Conservation (phyloP, 1,140 invertebrate species). For the Hetaerina americana region DNA sequence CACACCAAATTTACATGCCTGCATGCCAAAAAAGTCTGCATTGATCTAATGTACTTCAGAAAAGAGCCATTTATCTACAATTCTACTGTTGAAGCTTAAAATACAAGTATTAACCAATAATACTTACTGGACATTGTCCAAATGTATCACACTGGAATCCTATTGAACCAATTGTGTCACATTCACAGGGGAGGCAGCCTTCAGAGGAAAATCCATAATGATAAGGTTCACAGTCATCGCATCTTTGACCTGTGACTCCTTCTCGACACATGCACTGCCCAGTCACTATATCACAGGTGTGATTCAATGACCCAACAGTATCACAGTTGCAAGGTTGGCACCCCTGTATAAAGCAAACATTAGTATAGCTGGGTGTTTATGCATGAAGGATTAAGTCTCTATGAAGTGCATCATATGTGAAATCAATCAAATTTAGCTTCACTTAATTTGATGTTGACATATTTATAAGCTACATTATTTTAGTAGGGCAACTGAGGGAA, state of each 20-base stretch:
- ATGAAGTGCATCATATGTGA: too few species aligned
- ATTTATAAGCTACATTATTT: too few species aligned
- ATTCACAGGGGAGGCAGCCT: slow-evolving; percentile 76
- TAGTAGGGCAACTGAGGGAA: too few species aligned
- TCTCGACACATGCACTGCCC: slow-evolving; percentile 78
- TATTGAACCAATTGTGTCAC: slow-evolving; percentile 75
- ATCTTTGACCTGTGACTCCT: slow-evolving; percentile 70
- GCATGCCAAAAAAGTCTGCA: too few species aligned
- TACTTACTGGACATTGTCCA: slow-evolving; percentile 69
- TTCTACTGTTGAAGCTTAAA: too few species aligned
- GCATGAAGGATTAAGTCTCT: too few species aligned
- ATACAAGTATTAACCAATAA: neutral
- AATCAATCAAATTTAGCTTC: neutral
- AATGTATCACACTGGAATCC: slow-evolving; percentile 65
- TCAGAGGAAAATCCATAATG: slow-evolving; percentile 82
- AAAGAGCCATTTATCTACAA: too few species aligned
- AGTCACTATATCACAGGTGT: slow-evolving; percentile 62
- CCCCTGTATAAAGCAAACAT: slow-evolving; percentile 44
- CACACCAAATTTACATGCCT: too few species aligned
- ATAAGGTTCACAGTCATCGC: slow-evolving; percentile 69
- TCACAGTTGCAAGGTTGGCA: slow-evolving; percentile 80
- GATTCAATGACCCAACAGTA: slow-evolving; percentile 67
- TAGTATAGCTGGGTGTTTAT: too few species aligned
- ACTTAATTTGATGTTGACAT: slow-evolving; percentile 3
- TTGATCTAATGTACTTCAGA: too few species aligned